A percentile compares a stretch with the other conserved stretches of the same genome.
Conservation (phyloP, 2,888 invertebrate species). For the Carabus problematicus region DNA sequence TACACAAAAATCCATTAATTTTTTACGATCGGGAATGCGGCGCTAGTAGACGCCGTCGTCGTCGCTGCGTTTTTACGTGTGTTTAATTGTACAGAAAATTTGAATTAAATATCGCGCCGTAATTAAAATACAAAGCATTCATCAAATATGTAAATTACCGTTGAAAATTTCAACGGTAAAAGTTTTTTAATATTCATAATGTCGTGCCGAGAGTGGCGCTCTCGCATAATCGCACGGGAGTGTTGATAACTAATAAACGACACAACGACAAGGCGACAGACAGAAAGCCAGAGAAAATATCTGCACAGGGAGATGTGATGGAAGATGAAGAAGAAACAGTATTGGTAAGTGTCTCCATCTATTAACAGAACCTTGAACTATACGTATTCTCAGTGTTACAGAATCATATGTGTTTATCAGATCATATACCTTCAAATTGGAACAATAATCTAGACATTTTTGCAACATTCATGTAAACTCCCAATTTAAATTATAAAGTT, state of each 20-base stretch:
- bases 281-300: too few species aligned
- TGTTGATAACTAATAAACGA: constrained; percentile 40
- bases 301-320: too few species aligned
- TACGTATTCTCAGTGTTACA: too few species aligned
- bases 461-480: constrained; percentile 33
- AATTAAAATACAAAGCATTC: constrained; percentile 62
- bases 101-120: constrained; percentile 61
- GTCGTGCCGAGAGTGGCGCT: constrained; percentile 47
- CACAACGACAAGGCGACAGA: constrained; percentile 16
- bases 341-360: constrained; percentile 14
- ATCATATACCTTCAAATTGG: too few species aligned
- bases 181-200: constrained; percentile 60
- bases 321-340: too few species aligned
- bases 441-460: constrained; percentile 21
- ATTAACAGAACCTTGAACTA: neutral
- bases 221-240: constrained; percentile 26
- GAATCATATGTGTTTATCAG: too few species aligned
- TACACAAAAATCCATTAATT: constrained; percentile 40
- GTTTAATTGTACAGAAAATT: constrained; percentile 61
- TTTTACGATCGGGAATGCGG: constrained; percentile 28
- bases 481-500: constrained; percentile 42
- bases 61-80: constrained; percentile 53
- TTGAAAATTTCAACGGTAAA: constrained; percentile 59
- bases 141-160: constrained; percentile 60
- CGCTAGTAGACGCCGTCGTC: constrained; percentile 3